Conservation (phyloP, 2,797 vertebrate species). For the Tenualosa thibaudeaui region DNA sequence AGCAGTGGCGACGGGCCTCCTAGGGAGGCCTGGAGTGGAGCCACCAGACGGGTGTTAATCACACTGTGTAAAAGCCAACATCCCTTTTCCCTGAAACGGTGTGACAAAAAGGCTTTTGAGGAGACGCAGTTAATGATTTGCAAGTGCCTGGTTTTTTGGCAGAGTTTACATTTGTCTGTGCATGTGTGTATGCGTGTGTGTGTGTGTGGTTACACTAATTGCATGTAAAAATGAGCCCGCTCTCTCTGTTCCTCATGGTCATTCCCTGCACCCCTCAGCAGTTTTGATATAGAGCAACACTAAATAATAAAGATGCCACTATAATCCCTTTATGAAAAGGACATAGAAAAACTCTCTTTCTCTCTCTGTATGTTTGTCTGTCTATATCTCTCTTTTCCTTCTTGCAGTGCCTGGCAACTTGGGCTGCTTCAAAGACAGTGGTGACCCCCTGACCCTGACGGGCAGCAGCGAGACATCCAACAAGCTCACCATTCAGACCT, state of each 20-base stretch:
- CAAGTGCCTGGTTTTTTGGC: conserved; percentile 25
- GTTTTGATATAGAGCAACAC: not conserved
- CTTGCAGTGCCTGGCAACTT: conserved; percentile 91
- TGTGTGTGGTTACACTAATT: not conserved
- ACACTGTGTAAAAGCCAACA: not conserved
- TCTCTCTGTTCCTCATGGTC: not conserved
- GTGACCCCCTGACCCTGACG: conserved; percentile 89
- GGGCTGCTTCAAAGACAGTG: conserved; percentile 94
- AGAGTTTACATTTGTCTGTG: not conserved
- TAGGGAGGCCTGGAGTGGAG: not conserved
- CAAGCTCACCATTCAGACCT: conserved; percentile 94
- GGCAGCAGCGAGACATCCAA: conserved; percentile 90
- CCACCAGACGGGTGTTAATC: conserved; percentile 17
- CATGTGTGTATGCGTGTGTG: not conserved
- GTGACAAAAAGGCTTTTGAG: not conserved
- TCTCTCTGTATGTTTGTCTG: conserved; percentile 25
- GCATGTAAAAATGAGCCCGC: not conserved
- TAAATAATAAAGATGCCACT: not conserved
- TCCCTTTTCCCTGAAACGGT: not conserved
- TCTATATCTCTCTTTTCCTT: conserved; percentile 32
- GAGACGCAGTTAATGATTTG: conserved; percentile 36
- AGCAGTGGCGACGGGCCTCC: not conserved
- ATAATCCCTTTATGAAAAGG: not conserved
- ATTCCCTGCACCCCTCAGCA: not conserved
- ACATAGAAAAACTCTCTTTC: not conserved